Evolutionary conservation across 2,113 vertebrate genomes (phyloP).

Genomic region (Phylloscopus trochiloides): DNA sequence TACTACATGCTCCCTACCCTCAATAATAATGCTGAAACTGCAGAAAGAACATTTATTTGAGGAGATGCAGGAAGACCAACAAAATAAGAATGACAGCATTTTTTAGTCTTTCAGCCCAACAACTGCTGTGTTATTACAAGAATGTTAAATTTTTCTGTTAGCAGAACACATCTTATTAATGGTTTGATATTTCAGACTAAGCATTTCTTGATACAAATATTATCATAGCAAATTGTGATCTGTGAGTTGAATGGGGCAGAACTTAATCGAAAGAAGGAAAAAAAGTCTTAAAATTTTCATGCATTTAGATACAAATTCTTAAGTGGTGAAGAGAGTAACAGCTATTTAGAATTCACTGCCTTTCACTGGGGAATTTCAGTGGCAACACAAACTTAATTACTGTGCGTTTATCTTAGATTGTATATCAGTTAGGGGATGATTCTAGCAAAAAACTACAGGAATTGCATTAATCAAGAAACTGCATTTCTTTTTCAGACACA

Average conservation of each 20-base stretch:
- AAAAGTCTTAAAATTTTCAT: neutral
- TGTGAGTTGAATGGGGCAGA: neutral
- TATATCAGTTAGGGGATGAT: accelerated
- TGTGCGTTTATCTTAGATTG: neutral
- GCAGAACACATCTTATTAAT: neutral
- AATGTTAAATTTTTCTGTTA: neutral
- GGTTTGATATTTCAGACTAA: neutral
- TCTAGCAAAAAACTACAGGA: neutral
- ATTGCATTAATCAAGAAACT: neutral
- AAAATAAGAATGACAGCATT: neutral
- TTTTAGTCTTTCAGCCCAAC: neutral
- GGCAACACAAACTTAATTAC: neutral
- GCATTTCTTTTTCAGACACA: constrained; percentile 31
- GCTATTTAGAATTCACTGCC: neutral
- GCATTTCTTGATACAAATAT: neutral
- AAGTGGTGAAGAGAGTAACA: neutral
- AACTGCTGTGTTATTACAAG: neutral
- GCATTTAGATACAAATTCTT: neutral
- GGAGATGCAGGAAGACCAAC: neutral
- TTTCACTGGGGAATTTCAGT: neutral
- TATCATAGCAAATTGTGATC: neutral
- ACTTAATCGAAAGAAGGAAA: neutral
- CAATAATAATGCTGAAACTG: neutral
- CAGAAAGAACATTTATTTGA: neutral
- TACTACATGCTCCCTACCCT: neutral